Percentiles rank a stretch among this genome's conserved stretches.
Conservation (phyloP, 2,888 invertebrate genomes). For the Prosopocoilus inquinatus region DNA sequence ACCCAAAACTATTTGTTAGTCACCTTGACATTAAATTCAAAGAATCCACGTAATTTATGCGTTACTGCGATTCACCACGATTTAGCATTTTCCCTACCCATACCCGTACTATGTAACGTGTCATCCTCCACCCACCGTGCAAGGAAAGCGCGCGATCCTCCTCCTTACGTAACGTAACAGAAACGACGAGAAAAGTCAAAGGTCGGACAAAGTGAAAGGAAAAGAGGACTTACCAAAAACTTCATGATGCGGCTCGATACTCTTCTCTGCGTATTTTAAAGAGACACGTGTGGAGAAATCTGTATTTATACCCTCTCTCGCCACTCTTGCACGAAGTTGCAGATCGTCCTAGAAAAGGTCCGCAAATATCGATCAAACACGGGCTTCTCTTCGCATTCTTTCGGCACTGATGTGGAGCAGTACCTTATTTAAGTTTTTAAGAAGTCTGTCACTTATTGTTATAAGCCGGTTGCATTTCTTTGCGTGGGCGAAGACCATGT, state of each 20-base stretch:
- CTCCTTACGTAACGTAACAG: conserved; percentile 32
- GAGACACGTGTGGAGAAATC: conserved; percentile 33
- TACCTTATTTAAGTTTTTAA: no score
- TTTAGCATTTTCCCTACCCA: conserved; percentile 12
- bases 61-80: conserved; percentile 9
- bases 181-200: conserved; percentile 4
- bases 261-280: conserved; percentile 23
- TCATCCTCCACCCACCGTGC: no score
- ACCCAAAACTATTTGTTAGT: no score
- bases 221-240: conserved; percentile 30
- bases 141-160: not conserved
- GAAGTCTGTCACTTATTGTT: no score
- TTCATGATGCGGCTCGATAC: conserved; percentile 28
- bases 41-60: conserved; percentile 1
- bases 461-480: no score
- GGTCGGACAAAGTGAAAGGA: conserved; percentile 19
- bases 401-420: not conserved
- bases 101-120: conserved; percentile 8
- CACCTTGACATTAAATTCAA: no score
- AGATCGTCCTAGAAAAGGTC: conserved; percentile 20
- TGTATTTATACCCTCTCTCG: conserved; percentile 33
- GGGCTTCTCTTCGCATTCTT: conserved; percentile 3
- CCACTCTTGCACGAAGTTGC: conserved; percentile 23
- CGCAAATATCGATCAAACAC: conserved; percentile 11
- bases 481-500: no score